Evolutionary conservation across 2,797 vertebrate genomes (phyloP).

Genomic region (Gastrophryne carolinensis): DNA sequence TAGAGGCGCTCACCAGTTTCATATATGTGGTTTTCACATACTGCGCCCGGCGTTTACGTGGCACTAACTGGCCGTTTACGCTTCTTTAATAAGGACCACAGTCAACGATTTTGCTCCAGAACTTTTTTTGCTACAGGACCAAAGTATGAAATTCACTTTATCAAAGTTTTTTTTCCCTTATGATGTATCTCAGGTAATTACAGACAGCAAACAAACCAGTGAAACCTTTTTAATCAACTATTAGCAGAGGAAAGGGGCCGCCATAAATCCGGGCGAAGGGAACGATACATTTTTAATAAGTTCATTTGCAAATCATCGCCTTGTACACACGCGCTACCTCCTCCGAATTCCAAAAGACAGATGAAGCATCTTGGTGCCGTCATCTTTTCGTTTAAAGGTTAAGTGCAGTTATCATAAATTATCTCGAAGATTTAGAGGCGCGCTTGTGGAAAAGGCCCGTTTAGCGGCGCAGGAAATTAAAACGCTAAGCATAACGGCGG

Average conservation of each 20-base stretch:
- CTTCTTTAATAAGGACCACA: no score
- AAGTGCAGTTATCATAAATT: constrained; percentile 34
- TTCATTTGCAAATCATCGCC: constrained; percentile 35
- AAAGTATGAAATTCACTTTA: no score
- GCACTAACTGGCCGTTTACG: no score
- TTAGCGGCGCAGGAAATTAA: constrained; percentile 4
- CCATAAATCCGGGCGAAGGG: constrained; percentile 26
- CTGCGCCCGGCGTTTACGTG: no score
- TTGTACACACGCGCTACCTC: constrained; percentile 27
- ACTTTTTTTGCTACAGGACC: no score
- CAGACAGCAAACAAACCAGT: constrained; percentile 17
- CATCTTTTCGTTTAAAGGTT: constrained; percentile 44
- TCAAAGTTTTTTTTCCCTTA: neutral
- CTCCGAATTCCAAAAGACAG: constrained; percentile 28
- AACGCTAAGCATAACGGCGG: neutral
- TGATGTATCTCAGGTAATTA: neutral
- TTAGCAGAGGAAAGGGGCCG: constrained; percentile 43
- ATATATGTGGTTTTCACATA: no score
- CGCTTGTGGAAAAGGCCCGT: neutral
- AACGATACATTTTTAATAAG: constrained; percentile 46
- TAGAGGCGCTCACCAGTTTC: no score
- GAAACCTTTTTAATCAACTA: constrained; percentile 30
- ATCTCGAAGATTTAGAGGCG: constrained; percentile 9
- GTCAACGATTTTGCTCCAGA: no score
- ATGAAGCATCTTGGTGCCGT: constrained; percentile 30